Evolutionary conservation across 2,888 invertebrate genomes (phyloP).

Genomic region (Isotomurus palustris): DNA sequence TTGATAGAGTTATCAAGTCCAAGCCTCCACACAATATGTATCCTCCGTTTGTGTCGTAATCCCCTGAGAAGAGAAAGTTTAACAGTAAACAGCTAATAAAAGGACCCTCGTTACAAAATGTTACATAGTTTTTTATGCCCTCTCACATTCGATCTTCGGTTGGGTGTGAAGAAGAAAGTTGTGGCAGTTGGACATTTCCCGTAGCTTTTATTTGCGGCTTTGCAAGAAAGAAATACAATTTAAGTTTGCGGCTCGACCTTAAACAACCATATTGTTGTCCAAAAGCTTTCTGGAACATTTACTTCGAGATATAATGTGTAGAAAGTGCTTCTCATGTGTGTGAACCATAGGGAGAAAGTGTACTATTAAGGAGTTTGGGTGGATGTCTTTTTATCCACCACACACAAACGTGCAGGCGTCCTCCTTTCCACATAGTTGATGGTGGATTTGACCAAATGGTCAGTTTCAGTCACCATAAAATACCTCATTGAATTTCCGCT

Average conservation of each 20-base stretch:
- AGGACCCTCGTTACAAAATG: not conserved
- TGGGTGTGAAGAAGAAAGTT: not conserved
- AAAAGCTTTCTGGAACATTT: conserved; percentile 2
- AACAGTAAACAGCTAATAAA: too few relatives aligned
- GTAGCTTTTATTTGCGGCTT: conserved; percentile 2
- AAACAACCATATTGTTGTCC: not conserved
- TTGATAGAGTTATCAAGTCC: too few relatives aligned
- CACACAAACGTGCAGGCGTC: not conserved
- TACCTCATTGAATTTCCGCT: conserved; percentile 6
- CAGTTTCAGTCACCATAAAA: conserved; percentile 9
- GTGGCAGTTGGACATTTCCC: not conserved
- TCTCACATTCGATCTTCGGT: not conserved
- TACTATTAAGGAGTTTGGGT: too few relatives aligned
- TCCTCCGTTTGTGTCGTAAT: too few relatives aligned
- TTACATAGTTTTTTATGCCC: not conserved
- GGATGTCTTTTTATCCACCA: not conserved
- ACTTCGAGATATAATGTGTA: not conserved
- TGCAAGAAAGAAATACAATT: too few relatives aligned
- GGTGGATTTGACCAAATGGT: conserved; percentile 7
- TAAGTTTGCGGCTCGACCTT: not conserved
- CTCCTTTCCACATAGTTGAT: not conserved
- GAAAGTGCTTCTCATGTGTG: not conserved
- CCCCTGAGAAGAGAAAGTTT: too few relatives aligned
- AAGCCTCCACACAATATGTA: too few relatives aligned
- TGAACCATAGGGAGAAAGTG: not conserved